Base-by-base conservation (phyloP, 2,797 vertebrate species). In the Paguma larvata region DNA sequence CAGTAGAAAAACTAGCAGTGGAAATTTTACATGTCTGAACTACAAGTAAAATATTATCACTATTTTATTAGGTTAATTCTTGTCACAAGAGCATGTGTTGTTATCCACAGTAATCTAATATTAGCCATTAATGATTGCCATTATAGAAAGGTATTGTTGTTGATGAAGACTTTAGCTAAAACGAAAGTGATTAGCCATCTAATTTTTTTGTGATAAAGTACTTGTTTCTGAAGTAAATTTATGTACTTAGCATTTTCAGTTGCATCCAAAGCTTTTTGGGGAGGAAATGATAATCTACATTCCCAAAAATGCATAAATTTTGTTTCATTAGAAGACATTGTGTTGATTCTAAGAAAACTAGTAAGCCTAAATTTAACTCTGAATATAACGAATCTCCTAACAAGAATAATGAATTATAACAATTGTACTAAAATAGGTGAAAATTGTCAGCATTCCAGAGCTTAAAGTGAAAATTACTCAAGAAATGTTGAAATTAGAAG, bases 91-190 rank as follows among this genome's bases (percentile, higher is more conserved):
- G 12, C 3, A 38, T 67, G 15, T 6, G 44, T 75, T 79, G 2
- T 72, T 93, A 75, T 80, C 72, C n/a, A 15, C 38, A 44, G 2
- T 27, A 46, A 63, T 48, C 5, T 83, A 53, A 46, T 80, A 67
- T 4, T 96, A 41, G 2, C 30, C 92, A 85, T 93, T 96, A 96
- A 94, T 92, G 62, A 78, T 59, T 73, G 18, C 53, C 65, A 96
- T 34, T 85, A 63, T 1, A 83, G 89, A 86, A 91, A 0, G 15
- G 27, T 30, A 23, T 91, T 86, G 41, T 87, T 97, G 95, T 95
- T 97, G 86, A 97, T 96, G 98, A 97, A 85, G 0, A 77, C 48
- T 89, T 72, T 78, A 95, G 95, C 65, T 85, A 32, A 95, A 97
- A 97, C 83, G 25, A 48, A 12, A 91, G 27, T 82, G 3, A 83